Evolutionary conservation across 2,797 vertebrate genomes (phyloP), one percentile per base, ranked within the genome.

Genomic region (Phalloptychus januarius): DNA sequence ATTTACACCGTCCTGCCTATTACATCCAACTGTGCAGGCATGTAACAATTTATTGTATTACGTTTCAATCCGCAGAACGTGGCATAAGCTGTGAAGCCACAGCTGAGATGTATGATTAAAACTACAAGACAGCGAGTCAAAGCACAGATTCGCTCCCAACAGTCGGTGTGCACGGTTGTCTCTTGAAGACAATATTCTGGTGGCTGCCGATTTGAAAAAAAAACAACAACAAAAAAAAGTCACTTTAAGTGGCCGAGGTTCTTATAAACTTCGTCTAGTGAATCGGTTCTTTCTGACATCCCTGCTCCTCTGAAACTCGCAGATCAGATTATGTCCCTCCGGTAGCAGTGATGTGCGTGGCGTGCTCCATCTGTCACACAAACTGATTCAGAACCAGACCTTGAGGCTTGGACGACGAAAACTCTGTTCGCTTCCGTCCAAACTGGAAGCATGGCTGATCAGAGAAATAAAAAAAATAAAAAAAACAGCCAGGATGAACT

Each of bases 401-500:
- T 4, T 23, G 58, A 52, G 4, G 63, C 54, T 79, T 31, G 31
- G 33, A 74, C 45, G 73, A 71, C 33, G 75, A 74, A 67, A 77
- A 54, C 31, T 3, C n/a, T 36, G 61, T 72, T 72, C 44, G 63
- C 52, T 71, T 58, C 54, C 52, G 72, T 88, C 61, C 71, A 16
- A 71, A 79, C 28, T 69, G 80, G 79, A 83, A 80, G 71, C 18
- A 20, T 7, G 44, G 70, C 83, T 67, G 44, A 69, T 75, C 75
- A 54, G 23, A 70, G 67, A 18, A n/a, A 69, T 36, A 33, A 54
- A 54, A 23, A 56, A 12, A 12, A n/a, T 10, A 3, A n/a, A n/a
- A 13, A 58, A 58, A 15, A 16, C 74, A 16, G 74, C 52, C 74
- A 82, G 44, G 63, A 5, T 56, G 80, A 46, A 88, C 87, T 85